phyloP scores from a whole-genome alignment of 2,797 vertebrate species.

The Notoglanidium macrostoma region DNA sequence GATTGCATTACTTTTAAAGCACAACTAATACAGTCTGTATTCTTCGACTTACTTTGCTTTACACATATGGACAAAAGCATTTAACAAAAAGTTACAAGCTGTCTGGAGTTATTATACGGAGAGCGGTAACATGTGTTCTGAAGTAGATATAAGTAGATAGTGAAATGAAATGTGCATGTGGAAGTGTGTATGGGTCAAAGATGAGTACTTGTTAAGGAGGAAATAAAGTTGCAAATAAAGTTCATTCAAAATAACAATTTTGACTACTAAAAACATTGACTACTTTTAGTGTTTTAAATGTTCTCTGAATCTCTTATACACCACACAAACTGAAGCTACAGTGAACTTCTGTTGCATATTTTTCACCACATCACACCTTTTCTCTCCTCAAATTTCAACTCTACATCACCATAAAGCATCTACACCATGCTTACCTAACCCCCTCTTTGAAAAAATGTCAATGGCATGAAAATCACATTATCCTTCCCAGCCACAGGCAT shows the following conservation, averaged over 20 bases:
- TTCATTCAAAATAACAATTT: not conserved
- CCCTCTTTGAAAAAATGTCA: not conserved
- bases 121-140: not conserved
- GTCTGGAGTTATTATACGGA: not conserved
- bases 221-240: slow-evolving; percentile 8
- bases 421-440: not conserved
- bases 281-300: not conserved
- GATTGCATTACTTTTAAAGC: slow-evolving; percentile 47
- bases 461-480: slow-evolving; percentile 25
- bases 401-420: not conserved
- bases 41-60: slow-evolving; percentile 1
- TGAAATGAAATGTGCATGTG: not conserved
- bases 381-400: not conserved
- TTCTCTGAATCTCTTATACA: not conserved
- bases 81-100: slow-evolving; percentile 6
- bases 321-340: not conserved
- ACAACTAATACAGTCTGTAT: slow-evolving; percentile 29
- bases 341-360: not conserved
- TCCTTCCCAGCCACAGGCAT: slow-evolving; percentile 26
- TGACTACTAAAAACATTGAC: not conserved
- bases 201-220: not conserved
- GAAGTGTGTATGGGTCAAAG: not conserved
- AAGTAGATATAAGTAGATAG: slow-evolving; percentile 6
- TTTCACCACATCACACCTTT: not conserved
- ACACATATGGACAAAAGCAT: not conserved